phyloP scores from a whole-genome alignment of 2,113 vertebrate genomes.

The Piprites chloris region DNA sequence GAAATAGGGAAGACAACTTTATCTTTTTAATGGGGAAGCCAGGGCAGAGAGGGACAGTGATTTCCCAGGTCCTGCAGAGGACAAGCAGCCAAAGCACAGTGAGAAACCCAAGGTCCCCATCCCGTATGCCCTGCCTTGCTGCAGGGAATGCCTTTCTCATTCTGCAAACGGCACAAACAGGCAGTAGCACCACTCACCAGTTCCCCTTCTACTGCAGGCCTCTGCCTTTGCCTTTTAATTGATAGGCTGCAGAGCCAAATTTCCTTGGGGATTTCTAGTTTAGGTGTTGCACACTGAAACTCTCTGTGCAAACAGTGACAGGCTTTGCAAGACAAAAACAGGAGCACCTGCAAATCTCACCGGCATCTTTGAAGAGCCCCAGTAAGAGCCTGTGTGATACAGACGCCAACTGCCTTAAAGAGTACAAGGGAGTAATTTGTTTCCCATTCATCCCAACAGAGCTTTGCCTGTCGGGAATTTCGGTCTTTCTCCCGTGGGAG shows the following conservation, averaged over 20 bases:
- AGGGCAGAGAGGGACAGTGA: background rate
- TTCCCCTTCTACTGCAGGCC: background rate
- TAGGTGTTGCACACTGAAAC: background rate
- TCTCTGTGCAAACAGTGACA: background rate
- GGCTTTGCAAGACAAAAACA: background rate
- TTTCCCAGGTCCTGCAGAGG: background rate
- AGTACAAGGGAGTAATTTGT: background rate
- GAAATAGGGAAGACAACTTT: background rate
- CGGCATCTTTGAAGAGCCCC: background rate
- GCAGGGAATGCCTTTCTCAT: background rate
- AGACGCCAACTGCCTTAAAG: background rate
- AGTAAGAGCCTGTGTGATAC: background rate
- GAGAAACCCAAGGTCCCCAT: fast-evolving
- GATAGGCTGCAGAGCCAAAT: background rate
- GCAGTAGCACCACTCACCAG: background rate
- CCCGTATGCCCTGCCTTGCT: background rate
- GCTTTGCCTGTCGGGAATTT: background rate
- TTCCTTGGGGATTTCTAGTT: background rate
- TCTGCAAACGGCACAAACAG: background rate
- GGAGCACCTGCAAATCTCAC: background rate
- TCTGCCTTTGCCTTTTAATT: background rate
- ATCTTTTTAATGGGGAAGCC: background rate
- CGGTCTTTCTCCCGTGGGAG: background rate
- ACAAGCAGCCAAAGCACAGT: background rate
- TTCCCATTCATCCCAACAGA: background rate